Evolutionary conservation across 2,888 invertebrate species (phyloP).

Genomic region (Drosophila falleni): DNA sequence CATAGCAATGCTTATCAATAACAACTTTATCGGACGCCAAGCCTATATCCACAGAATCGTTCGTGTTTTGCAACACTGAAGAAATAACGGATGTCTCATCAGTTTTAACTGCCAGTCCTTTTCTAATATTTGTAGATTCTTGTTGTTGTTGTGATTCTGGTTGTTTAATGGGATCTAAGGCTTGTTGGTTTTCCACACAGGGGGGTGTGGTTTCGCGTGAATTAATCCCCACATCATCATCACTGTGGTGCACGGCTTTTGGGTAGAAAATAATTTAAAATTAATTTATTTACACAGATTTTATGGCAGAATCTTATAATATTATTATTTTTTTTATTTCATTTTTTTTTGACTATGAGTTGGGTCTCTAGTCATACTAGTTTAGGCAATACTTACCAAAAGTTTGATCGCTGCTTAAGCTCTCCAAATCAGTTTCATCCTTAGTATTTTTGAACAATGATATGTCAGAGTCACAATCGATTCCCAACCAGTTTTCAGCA

Average conservation of each 20-base stretch:
- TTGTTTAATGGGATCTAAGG: conserved; percentile 38
- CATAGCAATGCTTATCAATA: conserved; percentile 94
- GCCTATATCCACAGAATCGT: conserved; percentile 20
- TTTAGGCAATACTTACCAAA: conserved; percentile 55
- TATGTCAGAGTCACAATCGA: conserved; percentile 94
- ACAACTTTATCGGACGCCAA: conserved; percentile 89
- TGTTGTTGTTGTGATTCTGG: conserved; percentile 10
- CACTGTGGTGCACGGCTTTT: conserved; percentile 85
- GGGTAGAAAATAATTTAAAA: not conserved
- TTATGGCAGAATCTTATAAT: no score
- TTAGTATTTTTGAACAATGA: conserved; percentile 91
- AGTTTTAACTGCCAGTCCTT: conserved; percentile 33
- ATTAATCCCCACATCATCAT: conserved; percentile 89
- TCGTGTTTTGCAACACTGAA: conserved; percentile 16
- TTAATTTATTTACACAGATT: no score
- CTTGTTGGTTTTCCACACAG: conserved; percentile 88
- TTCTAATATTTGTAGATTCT: conserved; percentile 27
- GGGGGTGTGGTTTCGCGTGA: conserved; percentile 90
- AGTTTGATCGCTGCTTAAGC: conserved; percentile 68
- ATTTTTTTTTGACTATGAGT: not conserved
- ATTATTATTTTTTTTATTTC: not conserved
- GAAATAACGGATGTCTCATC: conserved; percentile 33
- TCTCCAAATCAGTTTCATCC: conserved; percentile 87
- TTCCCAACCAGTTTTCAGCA: conserved; percentile 96
- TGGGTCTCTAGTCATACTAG: conserved; percentile 2